These are phyloP conservation scores for Parauchenoglanis punctatus DNA, from an alignment of 2,797 vertebrate genomes.

Conservation along the genomic window DNA sequence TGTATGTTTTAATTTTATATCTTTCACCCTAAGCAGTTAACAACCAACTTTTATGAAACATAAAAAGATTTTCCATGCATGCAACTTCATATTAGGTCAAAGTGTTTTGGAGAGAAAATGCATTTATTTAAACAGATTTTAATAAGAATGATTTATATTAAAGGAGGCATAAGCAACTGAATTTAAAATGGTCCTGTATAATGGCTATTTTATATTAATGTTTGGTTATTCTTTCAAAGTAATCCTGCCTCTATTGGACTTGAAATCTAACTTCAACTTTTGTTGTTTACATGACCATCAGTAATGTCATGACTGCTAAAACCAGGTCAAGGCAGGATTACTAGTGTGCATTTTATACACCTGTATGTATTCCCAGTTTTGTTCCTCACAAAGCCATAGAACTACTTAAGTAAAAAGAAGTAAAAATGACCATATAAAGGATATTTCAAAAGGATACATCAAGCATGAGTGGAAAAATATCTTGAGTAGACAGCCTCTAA, in stretches of 20 bases:
- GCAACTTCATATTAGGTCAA: neutral
- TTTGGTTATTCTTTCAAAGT: neutral
- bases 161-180: neutral
- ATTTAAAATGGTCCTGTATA: neutral
- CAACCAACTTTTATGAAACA: neutral
- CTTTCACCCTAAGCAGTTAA: neutral
- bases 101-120: neutral
- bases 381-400: neutral
- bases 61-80: neutral
- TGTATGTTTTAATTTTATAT: neutral
- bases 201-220: neutral
- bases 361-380: neutral
- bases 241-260: neutral
- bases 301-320: neutral
- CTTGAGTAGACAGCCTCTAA: slow-evolving; percentile 82
- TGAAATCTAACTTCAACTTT: neutral
- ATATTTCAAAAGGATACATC: slow-evolving; percentile 82
- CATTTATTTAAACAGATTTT: neutral
- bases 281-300: neutral
- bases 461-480: slow-evolving; percentile 75
- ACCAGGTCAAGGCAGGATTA: neutral
- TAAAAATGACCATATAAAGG: slow-evolving; percentile 68
- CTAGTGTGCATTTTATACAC: neutral
- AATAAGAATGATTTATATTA: neutral
- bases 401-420: neutral